Base-by-base conservation (phyloP, 2,888 invertebrate genomes). In the Rhagonycha lutea region DNA sequence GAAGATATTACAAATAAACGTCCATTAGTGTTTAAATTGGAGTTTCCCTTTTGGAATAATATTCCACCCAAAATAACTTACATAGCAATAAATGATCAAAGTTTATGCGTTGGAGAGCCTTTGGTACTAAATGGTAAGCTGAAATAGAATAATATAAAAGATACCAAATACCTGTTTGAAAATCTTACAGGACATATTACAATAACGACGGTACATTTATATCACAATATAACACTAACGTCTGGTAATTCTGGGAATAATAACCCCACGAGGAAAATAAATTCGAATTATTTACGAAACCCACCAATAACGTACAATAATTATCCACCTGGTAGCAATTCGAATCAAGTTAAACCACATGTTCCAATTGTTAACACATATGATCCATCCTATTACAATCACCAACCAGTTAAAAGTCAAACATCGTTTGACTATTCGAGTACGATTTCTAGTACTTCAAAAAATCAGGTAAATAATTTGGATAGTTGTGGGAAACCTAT, bases 401-500 rank as follows among this genome's bases (percentile, higher is more conserved):
- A 18, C 1, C 18, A 18, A 18, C 18, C 18, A 18, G 2, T 18
- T 18, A 18, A 2, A 18, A 18, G 18, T 18, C 1, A 18, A 18
- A 18, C 18, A 2, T 2, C 18, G 18, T 18, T 18, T 18, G 2
- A 18, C 18, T 18, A 18, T n/a, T n/a, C n/a, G n/a, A n/a, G n/a
- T n/a, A n/a, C n/a, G n/a, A n/a, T n/a, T n/a, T n/a, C n/a, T n/a
- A n/a, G n/a, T n/a, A n/a, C n/a, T n/a, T n/a, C n/a, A n/a, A n/a
- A n/a, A n/a, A n/a, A n/a, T n/a, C n/a, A n/a, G n/a, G n/a, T n/a
- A n/a, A 79, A 78, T 10, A 72, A 62, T 23, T 32, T 63, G 8
- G 81, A 80, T 23, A 73, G 81, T 1, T 87, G 87, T 68, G 87
- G 87, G 5, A 80, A 81, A 71, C 82, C 85, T 8, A 65, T 84